These are phyloP conservation scores for Pseudopipra pipra DNA, from an alignment of 2,113 vertebrate genomes.

Conservation along the genomic window DNA sequence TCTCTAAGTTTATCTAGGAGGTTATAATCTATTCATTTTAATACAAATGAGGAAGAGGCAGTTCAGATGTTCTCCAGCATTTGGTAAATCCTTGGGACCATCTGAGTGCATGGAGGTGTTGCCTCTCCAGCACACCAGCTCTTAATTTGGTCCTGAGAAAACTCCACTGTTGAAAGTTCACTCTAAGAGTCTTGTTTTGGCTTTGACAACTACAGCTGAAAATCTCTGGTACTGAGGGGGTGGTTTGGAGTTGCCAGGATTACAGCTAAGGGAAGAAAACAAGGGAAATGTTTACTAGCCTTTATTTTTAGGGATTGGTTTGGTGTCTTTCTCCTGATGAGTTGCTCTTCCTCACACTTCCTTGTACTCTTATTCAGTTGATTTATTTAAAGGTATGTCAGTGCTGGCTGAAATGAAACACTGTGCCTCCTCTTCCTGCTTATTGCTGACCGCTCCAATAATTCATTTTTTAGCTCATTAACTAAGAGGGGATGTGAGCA, in stretches of 20 bases:
- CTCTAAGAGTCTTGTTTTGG: neutral
- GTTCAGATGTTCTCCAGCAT: rapidly evolving
- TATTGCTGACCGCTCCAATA: constrained; percentile 72
- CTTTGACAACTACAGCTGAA: neutral
- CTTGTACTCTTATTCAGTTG: neutral
- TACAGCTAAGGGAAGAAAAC: neutral
- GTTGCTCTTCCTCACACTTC: constrained; percentile 31
- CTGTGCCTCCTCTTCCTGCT: constrained; percentile 69
- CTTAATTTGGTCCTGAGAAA: neutral
- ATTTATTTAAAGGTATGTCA: constrained; percentile 80
- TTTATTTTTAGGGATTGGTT: constrained; percentile 33
- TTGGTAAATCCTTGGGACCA: neutral
- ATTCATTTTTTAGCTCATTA: constrained; percentile 84
- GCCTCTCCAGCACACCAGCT: neutral
- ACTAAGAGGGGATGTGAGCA: constrained; percentile 74
- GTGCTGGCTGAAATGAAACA: constrained; percentile 56
- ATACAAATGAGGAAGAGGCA: neutral
- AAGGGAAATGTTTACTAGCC: neutral
- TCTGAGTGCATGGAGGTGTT: neutral
- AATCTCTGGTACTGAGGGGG: neutral
- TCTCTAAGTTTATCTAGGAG: neutral
- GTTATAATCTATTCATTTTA: neutral
- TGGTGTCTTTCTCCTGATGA: neutral
- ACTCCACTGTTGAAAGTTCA: neutral
- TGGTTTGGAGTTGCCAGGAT: neutral